Conservation (phyloP, 37 sponge, comb jelly and placozoan genomes). For the Tethya wilhelma region DNA sequence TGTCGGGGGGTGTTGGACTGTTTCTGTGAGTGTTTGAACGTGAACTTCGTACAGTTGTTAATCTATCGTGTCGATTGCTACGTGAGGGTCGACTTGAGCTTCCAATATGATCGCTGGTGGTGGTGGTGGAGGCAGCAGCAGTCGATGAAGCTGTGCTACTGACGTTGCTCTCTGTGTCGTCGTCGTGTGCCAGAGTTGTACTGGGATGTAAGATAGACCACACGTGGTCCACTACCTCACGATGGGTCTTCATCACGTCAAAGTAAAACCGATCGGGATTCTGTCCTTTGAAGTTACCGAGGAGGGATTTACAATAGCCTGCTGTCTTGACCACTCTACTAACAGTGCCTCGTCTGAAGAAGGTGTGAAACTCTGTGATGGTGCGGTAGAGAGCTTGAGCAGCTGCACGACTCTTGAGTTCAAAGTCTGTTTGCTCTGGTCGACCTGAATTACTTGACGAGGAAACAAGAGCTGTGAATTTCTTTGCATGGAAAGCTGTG, state of each 20-base stretch:
- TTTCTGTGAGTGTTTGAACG: too few relatives aligned
- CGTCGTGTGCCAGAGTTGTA: neutral
- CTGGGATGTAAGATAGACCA: constrained; percentile 64
- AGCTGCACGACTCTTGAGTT: constrained; percentile 55
- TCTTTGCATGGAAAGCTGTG: constrained; percentile 79
- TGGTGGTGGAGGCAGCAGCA: constrained; percentile 1
- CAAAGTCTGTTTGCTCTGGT: constrained; percentile 31
- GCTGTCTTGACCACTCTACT: constrained; percentile 67
- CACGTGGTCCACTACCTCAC: constrained; percentile 67
- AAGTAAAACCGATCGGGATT: constrained; percentile 76
- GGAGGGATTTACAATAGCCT: constrained; percentile 70
- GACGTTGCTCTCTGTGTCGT: neutral
- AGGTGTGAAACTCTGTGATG: constrained; percentile 84
- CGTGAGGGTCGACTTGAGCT: neutral
- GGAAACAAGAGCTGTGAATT: constrained; percentile 56
- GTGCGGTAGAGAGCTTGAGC: constrained; percentile 78
- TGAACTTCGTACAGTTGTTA: too few relatives aligned
- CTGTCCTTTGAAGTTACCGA: constrained; percentile 63
- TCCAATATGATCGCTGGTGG: neutral
- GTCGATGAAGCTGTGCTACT: neutral
- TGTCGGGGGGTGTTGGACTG: too few relatives aligned
- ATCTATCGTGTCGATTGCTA: neutral
- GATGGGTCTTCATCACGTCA: constrained; percentile 78
- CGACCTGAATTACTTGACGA: constrained; percentile 1
- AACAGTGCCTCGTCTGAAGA: constrained; percentile 73